Percentiles rank a stretch among this genome's conserved stretches.
phyloP scores from a whole-genome alignment of 2,888 invertebrate genomes.

The Tenthredo scrophulariae region DNA sequence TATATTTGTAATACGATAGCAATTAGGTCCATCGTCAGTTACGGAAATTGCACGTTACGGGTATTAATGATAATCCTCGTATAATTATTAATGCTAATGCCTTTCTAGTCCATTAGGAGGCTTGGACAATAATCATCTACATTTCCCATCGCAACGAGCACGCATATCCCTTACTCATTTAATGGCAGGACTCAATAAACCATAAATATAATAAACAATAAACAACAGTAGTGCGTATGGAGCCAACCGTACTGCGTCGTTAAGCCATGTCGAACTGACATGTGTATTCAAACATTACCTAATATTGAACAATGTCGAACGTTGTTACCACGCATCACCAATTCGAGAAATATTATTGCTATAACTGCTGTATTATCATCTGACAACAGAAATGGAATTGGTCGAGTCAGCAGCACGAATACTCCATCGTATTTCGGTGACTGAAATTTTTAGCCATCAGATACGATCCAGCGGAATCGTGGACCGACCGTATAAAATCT shows the following conservation, averaged over 20 bases:
- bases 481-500: neutral
- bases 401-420: neutral
- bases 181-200: constrained; percentile 31
- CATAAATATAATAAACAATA: constrained; percentile 15
- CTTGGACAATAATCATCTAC: constrained; percentile 36
- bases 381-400: constrained; percentile 21
- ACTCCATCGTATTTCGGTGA: neutral
- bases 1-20: constrained; percentile 29
- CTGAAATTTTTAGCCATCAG: neutral
- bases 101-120: constrained; percentile 52
- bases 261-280: neutral
- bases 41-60: constrained; percentile 45
- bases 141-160: constrained; percentile 40
- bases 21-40: constrained; percentile 50
- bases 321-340: constrained; percentile 19
- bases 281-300: neutral
- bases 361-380: neutral
- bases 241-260: neutral
- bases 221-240: neutral
- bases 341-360: constrained; percentile 18
- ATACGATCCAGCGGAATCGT: neutral
- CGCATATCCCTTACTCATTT: constrained; percentile 11
- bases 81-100: constrained; percentile 53
- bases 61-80: constrained; percentile 54
- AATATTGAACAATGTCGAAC: constrained; percentile 22